Conservation (phyloP, 2,797 vertebrate species). For the Pampus argenteus region DNA sequence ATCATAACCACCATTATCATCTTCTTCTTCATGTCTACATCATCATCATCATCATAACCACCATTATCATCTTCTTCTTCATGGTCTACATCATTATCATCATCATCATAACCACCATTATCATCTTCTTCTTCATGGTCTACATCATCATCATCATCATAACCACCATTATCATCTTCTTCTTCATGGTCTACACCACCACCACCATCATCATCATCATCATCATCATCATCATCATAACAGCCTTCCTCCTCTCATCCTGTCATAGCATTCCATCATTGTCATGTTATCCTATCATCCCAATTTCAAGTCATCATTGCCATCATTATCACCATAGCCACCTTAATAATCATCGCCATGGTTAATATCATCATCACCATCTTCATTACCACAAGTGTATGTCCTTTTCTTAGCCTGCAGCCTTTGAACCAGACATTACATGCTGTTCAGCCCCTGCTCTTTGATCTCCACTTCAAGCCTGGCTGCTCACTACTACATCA, state of each 20-base stretch:
- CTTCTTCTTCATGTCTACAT: no score
- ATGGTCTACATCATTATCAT: not conserved
- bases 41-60: no score
- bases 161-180: not conserved
- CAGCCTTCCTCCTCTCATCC: not conserved
- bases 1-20: no score
- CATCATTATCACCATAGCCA: not conserved
- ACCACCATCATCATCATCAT: not conserved
- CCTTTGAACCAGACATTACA: constrained; percentile 30
- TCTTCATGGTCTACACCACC: not conserved
- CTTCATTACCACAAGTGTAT: not conserved
- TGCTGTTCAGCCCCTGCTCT: constrained; percentile 39
- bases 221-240: not conserved
- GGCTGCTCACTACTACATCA: constrained; percentile 46
- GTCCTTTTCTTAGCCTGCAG: constrained; percentile 17
- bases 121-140: no score
- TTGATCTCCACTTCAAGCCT: constrained; percentile 52
- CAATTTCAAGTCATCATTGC: not conserved
- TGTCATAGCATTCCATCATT: not conserved
- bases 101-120: not conserved
- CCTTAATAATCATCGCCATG: not conserved
- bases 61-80: no score
- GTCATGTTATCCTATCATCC: not conserved
- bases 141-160: not conserved
- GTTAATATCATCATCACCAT: not conserved